phyloP scores from a whole-genome alignment of 2,113 vertebrate genomes.

The Pterophyllum scalare region DNA sequence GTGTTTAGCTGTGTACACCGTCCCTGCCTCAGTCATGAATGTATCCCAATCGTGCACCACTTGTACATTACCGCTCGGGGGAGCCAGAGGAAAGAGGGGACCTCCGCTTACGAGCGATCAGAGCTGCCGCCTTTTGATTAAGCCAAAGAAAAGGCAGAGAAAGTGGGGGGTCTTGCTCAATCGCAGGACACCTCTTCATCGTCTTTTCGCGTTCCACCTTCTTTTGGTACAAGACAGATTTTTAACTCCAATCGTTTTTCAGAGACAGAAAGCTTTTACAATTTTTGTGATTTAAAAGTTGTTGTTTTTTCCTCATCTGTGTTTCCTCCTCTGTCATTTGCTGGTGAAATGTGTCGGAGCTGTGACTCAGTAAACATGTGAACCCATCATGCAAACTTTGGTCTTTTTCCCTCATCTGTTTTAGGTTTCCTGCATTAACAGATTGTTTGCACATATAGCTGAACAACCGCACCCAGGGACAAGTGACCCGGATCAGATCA shows the following conservation, averaged over 20 bases:
- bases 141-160: background rate
- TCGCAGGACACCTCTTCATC: background rate
- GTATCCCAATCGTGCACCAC: constrained; percentile 32
- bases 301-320: constrained; percentile 27
- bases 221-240: constrained; percentile 39
- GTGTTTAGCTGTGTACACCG: constrained; percentile 37
- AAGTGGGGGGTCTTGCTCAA: background rate
- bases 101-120: background rate
- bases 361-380: constrained; percentile 77
- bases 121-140: background rate
- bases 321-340: constrained; percentile 37
- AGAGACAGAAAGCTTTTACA: constrained; percentile 32
- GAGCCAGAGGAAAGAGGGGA: constrained; percentile 46
- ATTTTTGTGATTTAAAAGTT: constrained; percentile 46
- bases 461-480: no score
- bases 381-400: constrained; percentile 25
- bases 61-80: constrained; percentile 37
- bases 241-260: constrained; percentile 50
- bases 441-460: rapidly evolving
- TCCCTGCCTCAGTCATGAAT: constrained; percentile 32
- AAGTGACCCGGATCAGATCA: rapidly evolving
- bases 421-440: background rate
- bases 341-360: constrained; percentile 61
- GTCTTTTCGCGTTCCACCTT: background rate
- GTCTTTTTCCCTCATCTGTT: no score